Conservation (phyloP, 2,888 invertebrate genomes). For the Pammene fasciana region DNA sequence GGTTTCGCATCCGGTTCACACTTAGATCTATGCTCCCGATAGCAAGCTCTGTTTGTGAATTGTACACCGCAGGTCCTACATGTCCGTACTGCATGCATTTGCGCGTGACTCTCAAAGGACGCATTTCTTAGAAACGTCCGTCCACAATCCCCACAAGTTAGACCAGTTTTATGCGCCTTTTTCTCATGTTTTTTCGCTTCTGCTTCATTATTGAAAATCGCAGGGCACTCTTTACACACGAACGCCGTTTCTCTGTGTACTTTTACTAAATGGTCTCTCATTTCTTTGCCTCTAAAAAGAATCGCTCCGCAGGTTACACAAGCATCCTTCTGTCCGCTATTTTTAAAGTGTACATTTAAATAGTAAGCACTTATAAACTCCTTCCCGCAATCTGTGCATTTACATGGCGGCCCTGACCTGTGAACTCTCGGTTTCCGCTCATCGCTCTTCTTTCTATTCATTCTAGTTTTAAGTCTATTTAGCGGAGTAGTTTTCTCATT, state of each 20-base stretch:
- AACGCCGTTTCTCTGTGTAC: slow-evolving; percentile 56
- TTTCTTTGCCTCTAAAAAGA: slow-evolving; percentile 56
- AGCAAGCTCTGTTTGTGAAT: slow-evolving; percentile 71
- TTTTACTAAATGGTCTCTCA: slow-evolving; percentile 60
- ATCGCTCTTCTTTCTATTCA: slow-evolving; percentile 47
- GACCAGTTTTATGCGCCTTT: slow-evolving; percentile 59
- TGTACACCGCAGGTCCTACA: slow-evolving; percentile 68
- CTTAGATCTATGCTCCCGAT: slow-evolving; percentile 66
- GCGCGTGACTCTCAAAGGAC: slow-evolving; percentile 66
- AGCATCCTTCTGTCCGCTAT: slow-evolving; percentile 72
- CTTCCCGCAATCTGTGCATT: slow-evolving; percentile 70
- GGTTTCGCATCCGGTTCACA: slow-evolving; percentile 75
- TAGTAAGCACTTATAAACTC: slow-evolving; percentile 64
- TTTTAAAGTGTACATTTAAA: slow-evolving; percentile 65
- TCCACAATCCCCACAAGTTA: slow-evolving; percentile 69
- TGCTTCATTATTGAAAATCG: slow-evolving; percentile 53
- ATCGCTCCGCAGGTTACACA: slow-evolving; percentile 65
- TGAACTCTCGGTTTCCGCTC: slow-evolving; percentile 52
- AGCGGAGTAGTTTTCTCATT: slow-evolving; percentile 57
- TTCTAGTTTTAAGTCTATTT: slow-evolving; percentile 55
- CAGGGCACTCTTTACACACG: slow-evolving; percentile 66
- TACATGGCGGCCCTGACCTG: slow-evolving; percentile 59
- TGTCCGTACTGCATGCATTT: slow-evolving; percentile 72
- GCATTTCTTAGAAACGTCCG: slow-evolving; percentile 61
- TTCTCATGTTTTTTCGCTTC: slow-evolving; percentile 58